Evolutionary conservation across 2,113 vertebrate species (phyloP), one percentile per base, ranked within the genome.

Genomic region (Nanorana parkeri): DNA sequence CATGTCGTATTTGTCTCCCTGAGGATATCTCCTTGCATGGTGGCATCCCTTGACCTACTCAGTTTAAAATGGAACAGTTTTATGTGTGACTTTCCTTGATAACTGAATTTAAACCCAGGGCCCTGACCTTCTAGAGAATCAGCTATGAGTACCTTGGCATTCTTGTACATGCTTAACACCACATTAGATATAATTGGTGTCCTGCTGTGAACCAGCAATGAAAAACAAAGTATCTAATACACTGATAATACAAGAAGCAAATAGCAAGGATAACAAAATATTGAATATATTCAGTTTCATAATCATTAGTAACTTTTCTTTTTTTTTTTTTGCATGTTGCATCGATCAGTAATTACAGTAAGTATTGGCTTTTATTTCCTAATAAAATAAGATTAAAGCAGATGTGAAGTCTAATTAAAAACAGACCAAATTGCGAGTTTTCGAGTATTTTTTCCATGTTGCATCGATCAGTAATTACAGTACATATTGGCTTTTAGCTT

Each of bases 331-430:
- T 60, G 26, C 90, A 92, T 92, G 89, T 83, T 19, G 60, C 85
- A 74, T 72, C 90, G 92, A 92, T 83, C 92, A 95, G 94, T 95
- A 89, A 95, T 95, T 90, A 95, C 94, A 87, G 94, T 95, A 92
- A 95, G 94, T 94, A 90, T 84, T 47, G 78, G 65, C 17, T 86
- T 21, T 41, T 24, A 58, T 69, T 23, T 7, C 41, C 0, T 2
- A 68, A 79, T 41, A 41, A 13, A 47, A 15, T 47, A 47, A 10
- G 13, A 47, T 2, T 10, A 47, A 13, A 47, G 11, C 32, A 5
- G 32, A 36, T 36, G 0, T 36, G 1, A 36, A 36, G 32, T 36
- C 8, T 36, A 36, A 36, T 6, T 36, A 36, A 3, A 36, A 36
- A 36, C 32, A 3, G 32, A 36, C 32, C 8, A 36, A 36, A 36